Evolutionary conservation across 1,140 invertebrate genomes (phyloP).

Genomic region (Homarus americanus): DNA sequence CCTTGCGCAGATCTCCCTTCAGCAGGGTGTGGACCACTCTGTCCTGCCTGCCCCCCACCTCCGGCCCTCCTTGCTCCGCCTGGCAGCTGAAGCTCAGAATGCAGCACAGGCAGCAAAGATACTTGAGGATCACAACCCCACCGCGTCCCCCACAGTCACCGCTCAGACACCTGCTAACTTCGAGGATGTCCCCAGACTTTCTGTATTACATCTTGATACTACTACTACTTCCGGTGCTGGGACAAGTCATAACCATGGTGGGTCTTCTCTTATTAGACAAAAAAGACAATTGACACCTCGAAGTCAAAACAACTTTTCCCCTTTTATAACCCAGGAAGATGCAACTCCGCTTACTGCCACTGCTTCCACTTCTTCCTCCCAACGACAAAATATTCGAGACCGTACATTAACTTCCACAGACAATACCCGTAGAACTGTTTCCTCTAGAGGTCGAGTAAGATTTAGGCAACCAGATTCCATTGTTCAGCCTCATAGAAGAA

Average conservation of each 20-base stretch:
- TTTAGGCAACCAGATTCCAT: conserved; percentile 33
- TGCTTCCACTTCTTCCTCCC: conserved; percentile 24
- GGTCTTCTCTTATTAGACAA: conserved; percentile 26
- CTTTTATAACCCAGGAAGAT: conserved; percentile 20
- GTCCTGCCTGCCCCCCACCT: conserved; percentile 72
- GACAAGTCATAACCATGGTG: neutral
- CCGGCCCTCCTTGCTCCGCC: conserved; percentile 71
- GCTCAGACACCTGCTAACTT: conserved; percentile 63
- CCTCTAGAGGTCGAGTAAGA: conserved; percentile 52
- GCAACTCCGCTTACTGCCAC: conserved; percentile 10
- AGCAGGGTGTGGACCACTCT: conserved; percentile 68
- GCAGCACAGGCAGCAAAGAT: conserved; percentile 39
- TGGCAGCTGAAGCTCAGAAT: conserved; percentile 69
- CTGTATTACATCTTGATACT: conserved; percentile 58
- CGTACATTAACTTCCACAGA: neutral
- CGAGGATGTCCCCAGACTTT: conserved; percentile 66
- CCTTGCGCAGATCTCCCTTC: conserved; percentile 71
- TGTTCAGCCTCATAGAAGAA: neutral
- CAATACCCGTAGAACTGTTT: conserved; percentile 6
- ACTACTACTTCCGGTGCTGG: conserved; percentile 22
- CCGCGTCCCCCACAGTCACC: conserved; percentile 53
- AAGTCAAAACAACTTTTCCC: conserved; percentile 8
- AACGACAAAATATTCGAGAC: conserved; percentile 32
- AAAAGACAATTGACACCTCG: conserved; percentile 37
- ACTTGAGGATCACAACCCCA: conserved; percentile 42